Evolutionary conservation across 2,888 invertebrate species (phyloP), one percentile per base, ranked within the genome.

Genomic region (Galerucella nymphaeae): DNA sequence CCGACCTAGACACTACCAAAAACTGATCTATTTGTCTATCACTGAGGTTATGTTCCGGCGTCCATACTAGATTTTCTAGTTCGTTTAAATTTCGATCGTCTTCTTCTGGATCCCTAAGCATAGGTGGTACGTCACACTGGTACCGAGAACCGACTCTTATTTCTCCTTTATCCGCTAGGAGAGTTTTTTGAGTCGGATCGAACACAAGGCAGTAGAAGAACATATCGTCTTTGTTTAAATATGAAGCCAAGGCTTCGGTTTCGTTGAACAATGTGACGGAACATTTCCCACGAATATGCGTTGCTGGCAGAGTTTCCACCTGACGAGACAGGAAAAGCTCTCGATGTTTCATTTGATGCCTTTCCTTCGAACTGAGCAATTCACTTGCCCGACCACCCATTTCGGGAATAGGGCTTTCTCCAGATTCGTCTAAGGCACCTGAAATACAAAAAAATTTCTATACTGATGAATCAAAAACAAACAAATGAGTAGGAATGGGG

Each of bases 141-240:
- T 97, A 99, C 61, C 81, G 65, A 48, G 79, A 80, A 66, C 81
- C 81, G 14, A 81, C 87, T 91, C 92, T 87, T 91, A 90, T 87
- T 30, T 72, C 72, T 86, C 97, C 98, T 90, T 98, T 98, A 89
- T 99, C 99, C 83, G 99, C 99, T 87, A 99, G 90, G 86, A 99
- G 90, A 83, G 99, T 99, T 90, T 98, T 98, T 90, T 98, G 98
- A 88, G 96, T 94, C 82, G 99, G 99, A 90, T 99, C 99, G 89
- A 98, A 99, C 83, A 99, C 99, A 88, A 99, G 91, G 87, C 99
- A 98, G 90, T 99, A 99, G 90, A 98, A 99, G 91, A 99, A 99
- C 87, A 96, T 94, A 89, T 99, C 99, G 93, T 97, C 90, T 75
- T 96, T 97, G 90, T 96, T 95, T 86, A 99, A 91, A 91, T 99